Evolutionary conservation across 2,888 invertebrate species (phyloP).

Genomic region (Hirtodrosophila histrioides): DNA sequence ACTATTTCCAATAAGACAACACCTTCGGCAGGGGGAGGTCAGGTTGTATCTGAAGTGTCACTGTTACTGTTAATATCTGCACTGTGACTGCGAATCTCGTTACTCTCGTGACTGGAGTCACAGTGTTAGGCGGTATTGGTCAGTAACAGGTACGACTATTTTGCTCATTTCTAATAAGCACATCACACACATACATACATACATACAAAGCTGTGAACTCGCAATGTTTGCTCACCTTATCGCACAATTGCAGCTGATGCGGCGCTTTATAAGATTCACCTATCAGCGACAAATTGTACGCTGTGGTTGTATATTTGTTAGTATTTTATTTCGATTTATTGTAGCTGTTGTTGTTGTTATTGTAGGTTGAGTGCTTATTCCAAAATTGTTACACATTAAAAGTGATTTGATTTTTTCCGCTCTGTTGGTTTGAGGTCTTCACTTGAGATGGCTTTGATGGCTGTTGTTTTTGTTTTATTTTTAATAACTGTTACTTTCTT

Average conservation of each 20-base stretch:
- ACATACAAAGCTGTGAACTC: conserved; percentile 5
- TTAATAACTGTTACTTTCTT: neutral
- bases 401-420: conserved; percentile 20
- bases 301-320: conserved; percentile 33
- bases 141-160: too few relatives aligned
- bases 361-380: conserved; percentile 22
- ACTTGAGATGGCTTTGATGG: conserved; percentile 13
- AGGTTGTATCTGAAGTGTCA: too few relatives aligned
- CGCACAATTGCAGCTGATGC: conserved; percentile 74
- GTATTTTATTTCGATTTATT: conserved; percentile 31
- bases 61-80: too few relatives aligned
- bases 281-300: conserved; percentile 59
- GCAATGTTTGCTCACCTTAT: conserved; percentile 70
- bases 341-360: conserved; percentile 8
- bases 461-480: neutral
- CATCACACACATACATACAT: neutral
- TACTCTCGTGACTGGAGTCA: too few relatives aligned
- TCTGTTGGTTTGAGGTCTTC: conserved; percentile 20
- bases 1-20: too few relatives aligned
- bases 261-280: conserved; percentile 27
- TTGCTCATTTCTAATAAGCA: too few relatives aligned
- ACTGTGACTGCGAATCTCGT: too few relatives aligned
- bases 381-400: conserved; percentile 53
- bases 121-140: too few relatives aligned
- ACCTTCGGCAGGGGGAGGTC: too few relatives aligned